Conservation (phyloP, 2,888 invertebrate species). For the Cosmia trapezina region DNA sequence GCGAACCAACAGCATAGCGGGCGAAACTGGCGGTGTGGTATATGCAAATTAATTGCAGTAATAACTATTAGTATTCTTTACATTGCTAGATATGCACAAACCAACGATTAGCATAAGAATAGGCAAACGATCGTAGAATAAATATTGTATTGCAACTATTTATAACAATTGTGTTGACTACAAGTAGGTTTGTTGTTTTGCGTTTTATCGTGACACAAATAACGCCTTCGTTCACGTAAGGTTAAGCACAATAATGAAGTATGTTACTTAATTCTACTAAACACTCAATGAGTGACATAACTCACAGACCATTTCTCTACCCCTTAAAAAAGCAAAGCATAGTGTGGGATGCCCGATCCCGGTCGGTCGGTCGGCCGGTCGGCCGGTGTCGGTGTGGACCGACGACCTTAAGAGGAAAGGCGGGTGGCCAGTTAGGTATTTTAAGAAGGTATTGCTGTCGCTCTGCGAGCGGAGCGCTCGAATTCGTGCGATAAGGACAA, state of each 20-base stretch:
- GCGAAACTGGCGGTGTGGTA: slow-evolving; percentile 47
- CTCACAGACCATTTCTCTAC: too few species aligned
- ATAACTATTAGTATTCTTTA: slow-evolving; percentile 60
- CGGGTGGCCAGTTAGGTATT: too few species aligned
- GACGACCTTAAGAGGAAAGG: too few species aligned
- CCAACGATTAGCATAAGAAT: slow-evolving; percentile 63
- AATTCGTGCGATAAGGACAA: too few species aligned
- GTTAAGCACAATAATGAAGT: background rate
- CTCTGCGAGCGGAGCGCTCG: too few species aligned
- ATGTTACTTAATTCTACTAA: background rate
- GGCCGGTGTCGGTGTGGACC: too few species aligned
- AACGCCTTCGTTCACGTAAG: slow-evolving; percentile 7
- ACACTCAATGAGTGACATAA: too few species aligned
- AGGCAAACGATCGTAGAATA: slow-evolving; percentile 58
- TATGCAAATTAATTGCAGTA: slow-evolving; percentile 61
- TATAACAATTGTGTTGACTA: slow-evolving; percentile 50
- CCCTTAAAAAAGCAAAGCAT: too few species aligned
- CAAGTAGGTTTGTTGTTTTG: slow-evolving; percentile 35
- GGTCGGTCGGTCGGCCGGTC: too few species aligned
- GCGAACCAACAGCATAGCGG: slow-evolving; percentile 4
- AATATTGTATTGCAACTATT: slow-evolving; percentile 60
- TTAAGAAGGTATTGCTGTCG: too few species aligned
- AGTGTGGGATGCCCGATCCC: too few species aligned
- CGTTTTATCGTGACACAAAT: slow-evolving; percentile 42
- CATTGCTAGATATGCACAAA: slow-evolving; percentile 58